Evolutionary conservation across 1,140 invertebrate genomes (phyloP).

Genomic region (Myzus persicae): DNA sequence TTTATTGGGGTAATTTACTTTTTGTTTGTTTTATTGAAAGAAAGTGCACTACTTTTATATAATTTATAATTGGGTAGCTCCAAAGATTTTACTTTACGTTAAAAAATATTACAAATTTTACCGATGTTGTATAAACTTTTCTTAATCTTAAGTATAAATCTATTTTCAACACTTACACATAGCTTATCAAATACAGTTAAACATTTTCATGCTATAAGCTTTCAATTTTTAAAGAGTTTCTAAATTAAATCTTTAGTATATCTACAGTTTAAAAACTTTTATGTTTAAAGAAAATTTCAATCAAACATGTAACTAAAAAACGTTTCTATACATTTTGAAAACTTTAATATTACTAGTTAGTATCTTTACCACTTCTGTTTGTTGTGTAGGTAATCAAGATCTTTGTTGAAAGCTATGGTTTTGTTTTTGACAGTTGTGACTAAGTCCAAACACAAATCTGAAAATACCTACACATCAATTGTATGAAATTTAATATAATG

Average conservation of each 20-base stretch:
- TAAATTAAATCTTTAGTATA: neutral
- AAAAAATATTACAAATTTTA: neutral
- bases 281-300: neutral
- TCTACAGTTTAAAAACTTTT: neutral
- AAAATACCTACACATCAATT: neutral
- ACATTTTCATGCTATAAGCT: neutral
- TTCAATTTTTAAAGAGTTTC: neutral
- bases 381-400: neutral
- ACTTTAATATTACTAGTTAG: neutral
- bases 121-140: neutral
- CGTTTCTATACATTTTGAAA: neutral
- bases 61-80: neutral
- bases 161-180: neutral
- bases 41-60: neutral
- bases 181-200: neutral
- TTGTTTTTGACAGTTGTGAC: neutral
- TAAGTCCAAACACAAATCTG: no score
- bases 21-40: neutral
- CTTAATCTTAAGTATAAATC: slow-evolving; percentile 3
- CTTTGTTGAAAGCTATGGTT: neutral
- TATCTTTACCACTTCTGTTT: neutral
- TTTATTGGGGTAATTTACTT: neutral
- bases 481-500: neutral
- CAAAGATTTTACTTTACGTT: neutral
- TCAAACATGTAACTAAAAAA: neutral